Conservation (phyloP, 2,888 invertebrate genomes). For the Abrostola tripartita region DNA sequence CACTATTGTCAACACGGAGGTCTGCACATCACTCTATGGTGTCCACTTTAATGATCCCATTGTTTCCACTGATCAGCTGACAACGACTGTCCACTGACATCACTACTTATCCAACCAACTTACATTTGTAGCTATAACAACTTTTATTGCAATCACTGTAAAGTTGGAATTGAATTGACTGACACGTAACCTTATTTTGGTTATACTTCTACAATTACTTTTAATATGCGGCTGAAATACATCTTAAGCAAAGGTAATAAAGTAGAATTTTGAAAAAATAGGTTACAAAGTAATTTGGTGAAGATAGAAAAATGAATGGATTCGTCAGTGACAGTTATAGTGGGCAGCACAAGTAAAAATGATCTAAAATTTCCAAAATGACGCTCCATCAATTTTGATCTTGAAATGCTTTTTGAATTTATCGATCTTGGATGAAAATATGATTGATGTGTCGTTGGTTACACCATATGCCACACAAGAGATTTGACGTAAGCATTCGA, state of each 20-base stretch:
- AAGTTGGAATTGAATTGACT: slow-evolving; percentile 29
- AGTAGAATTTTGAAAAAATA: slow-evolving; percentile 58
- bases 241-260: slow-evolving; percentile 53
- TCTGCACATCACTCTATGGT: slow-evolving; percentile 78
- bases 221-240: slow-evolving; percentile 22
- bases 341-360: slow-evolving; percentile 79
- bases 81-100: slow-evolving; percentile 81
- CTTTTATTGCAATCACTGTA: slow-evolving; percentile 34
- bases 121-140: slow-evolving; percentile 20
- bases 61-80: slow-evolving; percentile 74
- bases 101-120: slow-evolving; percentile 58
- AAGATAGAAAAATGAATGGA: slow-evolving; percentile 76
- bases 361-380: slow-evolving; percentile 74
- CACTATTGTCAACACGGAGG: slow-evolving; percentile 76
- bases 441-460: slow-evolving; percentile 35
- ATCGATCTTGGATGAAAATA: slow-evolving; percentile 42
- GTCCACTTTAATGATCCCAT: slow-evolving; percentile 85
- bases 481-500: slow-evolving; percentile 1
- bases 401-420: slow-evolving; percentile 50
- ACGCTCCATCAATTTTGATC: slow-evolving; percentile 81
- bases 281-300: slow-evolving; percentile 44
- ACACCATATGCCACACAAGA: slow-evolving; percentile 23
- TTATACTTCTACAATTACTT: slow-evolving; percentile 24
- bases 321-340: slow-evolving; percentile 77
- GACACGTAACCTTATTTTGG: neutral